A percentile compares a stretch with the other conserved stretches of the same genome.
These are phyloP conservation scores for Ophiodon elongatus DNA, from an alignment of 2,113 vertebrate genomes.

Conservation along the genomic window DNA sequence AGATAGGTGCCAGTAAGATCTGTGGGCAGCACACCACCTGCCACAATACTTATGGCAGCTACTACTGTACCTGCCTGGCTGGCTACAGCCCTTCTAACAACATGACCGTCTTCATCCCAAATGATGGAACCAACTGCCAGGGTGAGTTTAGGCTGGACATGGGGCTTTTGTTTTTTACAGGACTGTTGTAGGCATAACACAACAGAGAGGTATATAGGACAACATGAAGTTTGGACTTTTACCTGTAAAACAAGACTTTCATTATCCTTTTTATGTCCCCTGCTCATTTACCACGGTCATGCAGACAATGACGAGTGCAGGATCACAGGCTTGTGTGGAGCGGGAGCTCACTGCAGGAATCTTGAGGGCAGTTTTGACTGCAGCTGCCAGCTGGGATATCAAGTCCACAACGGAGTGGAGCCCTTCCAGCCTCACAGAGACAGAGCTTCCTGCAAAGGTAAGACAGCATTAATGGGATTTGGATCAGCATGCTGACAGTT, in stretches of 20 bases:
- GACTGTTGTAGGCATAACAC: neutral
- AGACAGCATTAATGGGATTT: neutral
- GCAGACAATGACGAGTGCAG: slow-evolving; percentile 91
- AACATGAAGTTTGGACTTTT: neutral
- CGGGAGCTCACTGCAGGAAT: slow-evolving; percentile 87
- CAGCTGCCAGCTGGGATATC: slow-evolving; percentile 88
- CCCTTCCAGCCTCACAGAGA: slow-evolving; percentile 83
- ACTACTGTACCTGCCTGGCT: slow-evolving; percentile 90
- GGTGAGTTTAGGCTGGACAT: slow-evolving; percentile 79
- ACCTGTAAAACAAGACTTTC: neutral
- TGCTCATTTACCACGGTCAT: neutral
- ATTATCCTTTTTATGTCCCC: neutral
- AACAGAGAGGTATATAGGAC: neutral
- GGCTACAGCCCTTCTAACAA: slow-evolving; percentile 93
- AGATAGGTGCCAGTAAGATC: slow-evolving; percentile 88
- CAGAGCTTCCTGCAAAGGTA: slow-evolving; percentile 86
- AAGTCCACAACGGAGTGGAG: slow-evolving; percentile 78
- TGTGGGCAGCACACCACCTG: slow-evolving; percentile 92
- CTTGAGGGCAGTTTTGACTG: slow-evolving; percentile 88
- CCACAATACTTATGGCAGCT: slow-evolving; percentile 94
- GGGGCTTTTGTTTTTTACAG: neutral
- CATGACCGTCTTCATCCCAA: slow-evolving; percentile 91
- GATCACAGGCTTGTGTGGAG: slow-evolving; percentile 83
- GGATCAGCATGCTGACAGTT: neutral
- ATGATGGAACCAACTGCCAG: slow-evolving; percentile 93